Conservation (phyloP, 2,113 vertebrate species). For the Copsychus sechellarum region DNA sequence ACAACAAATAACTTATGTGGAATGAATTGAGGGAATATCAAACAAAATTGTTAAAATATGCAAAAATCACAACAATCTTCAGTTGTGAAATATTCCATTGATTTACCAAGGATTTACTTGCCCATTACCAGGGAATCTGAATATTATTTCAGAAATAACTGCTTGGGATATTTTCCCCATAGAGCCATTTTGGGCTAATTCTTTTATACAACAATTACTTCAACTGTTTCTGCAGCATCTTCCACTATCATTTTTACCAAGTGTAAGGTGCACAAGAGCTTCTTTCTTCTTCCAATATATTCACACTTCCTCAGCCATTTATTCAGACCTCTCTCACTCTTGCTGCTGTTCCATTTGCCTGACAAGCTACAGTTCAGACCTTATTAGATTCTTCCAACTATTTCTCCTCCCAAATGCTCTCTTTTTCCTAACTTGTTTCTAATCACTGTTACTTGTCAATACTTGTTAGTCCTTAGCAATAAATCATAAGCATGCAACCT, state of each 20-base stretch:
- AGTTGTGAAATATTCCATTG: neutral
- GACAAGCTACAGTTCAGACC: neutral
- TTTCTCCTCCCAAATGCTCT: neutral
- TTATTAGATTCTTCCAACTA: neutral
- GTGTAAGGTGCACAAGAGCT: neutral
- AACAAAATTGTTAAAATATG: neutral
- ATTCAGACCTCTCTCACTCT: neutral
- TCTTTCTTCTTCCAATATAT: neutral
- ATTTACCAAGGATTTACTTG: neutral
- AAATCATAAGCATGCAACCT: neutral
- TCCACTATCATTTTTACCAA: neutral
- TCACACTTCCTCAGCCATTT: neutral
- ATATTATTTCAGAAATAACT: neutral
- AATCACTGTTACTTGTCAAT: neutral
- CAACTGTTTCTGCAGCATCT: neutral
- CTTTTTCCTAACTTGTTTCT: neutral
- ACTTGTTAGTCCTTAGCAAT: neutral
- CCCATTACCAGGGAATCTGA: neutral
- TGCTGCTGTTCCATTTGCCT: neutral
- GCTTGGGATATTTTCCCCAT: neutral
- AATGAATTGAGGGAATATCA: neutral
- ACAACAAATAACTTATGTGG: neutral
- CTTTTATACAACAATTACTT: neutral
- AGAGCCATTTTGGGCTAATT: neutral
- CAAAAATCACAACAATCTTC: neutral